A percentile compares a stretch with the other conserved stretches of the same genome.
These are phyloP conservation scores for Hipparchia semele DNA, from an alignment of 2,888 invertebrate genomes.

Conservation along the genomic window DNA sequence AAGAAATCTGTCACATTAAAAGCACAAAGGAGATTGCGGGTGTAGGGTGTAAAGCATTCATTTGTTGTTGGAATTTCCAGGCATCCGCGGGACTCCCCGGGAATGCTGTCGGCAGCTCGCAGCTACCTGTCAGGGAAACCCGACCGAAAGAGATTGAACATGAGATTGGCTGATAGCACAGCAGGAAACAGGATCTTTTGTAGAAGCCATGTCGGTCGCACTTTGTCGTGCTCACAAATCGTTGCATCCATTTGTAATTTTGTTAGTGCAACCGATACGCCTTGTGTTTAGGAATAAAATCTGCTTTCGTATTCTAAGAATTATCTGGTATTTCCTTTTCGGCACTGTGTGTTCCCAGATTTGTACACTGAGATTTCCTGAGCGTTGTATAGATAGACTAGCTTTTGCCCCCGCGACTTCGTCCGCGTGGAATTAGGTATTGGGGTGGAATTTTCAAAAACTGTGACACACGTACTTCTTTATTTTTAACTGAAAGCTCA, in stretches of 20 bases:
- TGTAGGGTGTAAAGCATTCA: constrained; percentile 51
- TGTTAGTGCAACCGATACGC: constrained; percentile 40
- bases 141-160: constrained; percentile 49
- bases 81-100: constrained; percentile 52
- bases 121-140: constrained; percentile 54
- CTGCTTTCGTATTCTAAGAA: constrained; percentile 22
- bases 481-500: too few species aligned
- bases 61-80: constrained; percentile 59
- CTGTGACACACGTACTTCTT: too few species aligned
- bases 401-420: too few species aligned
- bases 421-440: too few species aligned
- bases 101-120: constrained; percentile 53
- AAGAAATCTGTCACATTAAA: constrained; percentile 39
- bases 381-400: not conserved
- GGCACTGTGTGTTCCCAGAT: constrained; percentile 4
- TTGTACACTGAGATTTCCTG: constrained; percentile 9
- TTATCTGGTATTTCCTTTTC: constrained; percentile 13
- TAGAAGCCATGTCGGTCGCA: constrained; percentile 44
- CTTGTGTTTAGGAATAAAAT: constrained; percentile 8
- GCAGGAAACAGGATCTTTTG: constrained; percentile 42
- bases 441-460: too few species aligned
- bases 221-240: constrained; percentile 41
- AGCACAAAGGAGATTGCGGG: constrained; percentile 45
- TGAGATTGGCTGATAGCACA: constrained; percentile 46
- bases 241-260: constrained; percentile 46